Evolutionary conservation across 2,888 invertebrate genomes (phyloP).

Genomic region (Pristionchus fissidentatus): DNA sequence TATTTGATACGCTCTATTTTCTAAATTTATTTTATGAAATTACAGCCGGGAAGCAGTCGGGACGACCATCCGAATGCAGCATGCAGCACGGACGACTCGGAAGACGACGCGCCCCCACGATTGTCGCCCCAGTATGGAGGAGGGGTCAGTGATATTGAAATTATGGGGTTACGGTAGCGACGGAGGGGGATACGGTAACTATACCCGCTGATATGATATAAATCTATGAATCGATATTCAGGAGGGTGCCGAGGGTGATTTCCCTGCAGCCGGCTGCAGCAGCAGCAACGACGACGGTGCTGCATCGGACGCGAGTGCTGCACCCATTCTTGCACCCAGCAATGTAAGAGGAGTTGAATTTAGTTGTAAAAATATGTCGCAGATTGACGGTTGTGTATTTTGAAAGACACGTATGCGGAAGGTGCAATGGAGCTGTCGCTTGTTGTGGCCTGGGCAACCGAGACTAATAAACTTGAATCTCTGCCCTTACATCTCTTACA

Average conservation of each 20-base stretch:
- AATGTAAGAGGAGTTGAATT: not conserved
- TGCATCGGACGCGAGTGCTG: not conserved
- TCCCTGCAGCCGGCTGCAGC: not conserved
- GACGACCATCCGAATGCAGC: too few species aligned
- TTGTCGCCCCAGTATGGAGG: constrained; percentile 27
- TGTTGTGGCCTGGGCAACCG: not conserved
- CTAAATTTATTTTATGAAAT: too few species aligned
- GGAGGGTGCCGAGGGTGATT: not conserved
- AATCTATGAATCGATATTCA: not conserved
- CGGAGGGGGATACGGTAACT: not conserved
- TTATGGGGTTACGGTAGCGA: not conserved
- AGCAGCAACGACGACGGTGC: constrained; percentile 8
- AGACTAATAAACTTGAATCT: not conserved
- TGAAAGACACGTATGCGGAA: not conserved
- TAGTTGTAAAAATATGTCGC: not conserved
- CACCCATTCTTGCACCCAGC: constrained; percentile 8
- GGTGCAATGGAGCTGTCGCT: not conserved
- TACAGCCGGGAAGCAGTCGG: too few species aligned
- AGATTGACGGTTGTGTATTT: not conserved
- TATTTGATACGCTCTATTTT: too few species aligned
- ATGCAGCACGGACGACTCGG: constrained; percentile 27
- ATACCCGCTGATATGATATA: not conserved
- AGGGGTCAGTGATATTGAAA: not conserved
- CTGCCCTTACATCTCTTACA: not conserved
- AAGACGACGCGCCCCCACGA: constrained; percentile 37